Base-by-base conservation (phyloP, 2,797 vertebrate species). In the Menidia menidia region DNA sequence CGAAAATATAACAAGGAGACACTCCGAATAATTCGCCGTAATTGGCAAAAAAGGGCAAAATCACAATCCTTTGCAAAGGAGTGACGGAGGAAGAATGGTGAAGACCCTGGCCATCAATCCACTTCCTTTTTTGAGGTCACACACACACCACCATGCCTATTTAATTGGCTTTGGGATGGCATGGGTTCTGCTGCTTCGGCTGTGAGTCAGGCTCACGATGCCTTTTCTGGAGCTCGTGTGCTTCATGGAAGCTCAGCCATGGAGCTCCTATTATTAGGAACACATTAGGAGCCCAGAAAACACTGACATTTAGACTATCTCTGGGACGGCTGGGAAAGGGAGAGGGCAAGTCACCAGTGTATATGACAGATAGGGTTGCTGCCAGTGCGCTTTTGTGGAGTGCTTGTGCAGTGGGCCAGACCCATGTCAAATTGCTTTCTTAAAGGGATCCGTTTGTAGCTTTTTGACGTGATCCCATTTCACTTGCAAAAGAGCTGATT, bases 161-260 rank as follows among this genome's bases (percentile, higher is more conserved):
- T 90, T 90, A 89, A 92, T 93, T 91, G 86, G 83, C 88, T 92
- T 84, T 88, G 73, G 78, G 87, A 86, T 77, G 83, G 51, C 67
- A 70, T 78, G 78, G 83, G 83, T 86, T 87, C 80, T 81, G 81
- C 83, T 88, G 88, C 84, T 77, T 88, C 77, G 79, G 86, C 88
- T 88, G 75, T 91, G 90, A 88, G 83, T 88, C 90, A 90, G 77
- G 86, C 80, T 65, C 77, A 60, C 69, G 67, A 64, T 60, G 79
- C 74, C 73, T 80, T 82, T 84, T 85, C 80, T 87, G 71, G 73
- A 88, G 78, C 55, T 44, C 68, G 73, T 51, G 68, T 88, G 25
- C 86, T 87, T 87, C 75, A 82, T 19, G 15, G 74, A 78, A 80
- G 64, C 86, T 86, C 81, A 82, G 88, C 80, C 43, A 85, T 85